Base-by-base conservation (phyloP, 2,113 vertebrate species). In the Microcebus griseorufus region DNA sequence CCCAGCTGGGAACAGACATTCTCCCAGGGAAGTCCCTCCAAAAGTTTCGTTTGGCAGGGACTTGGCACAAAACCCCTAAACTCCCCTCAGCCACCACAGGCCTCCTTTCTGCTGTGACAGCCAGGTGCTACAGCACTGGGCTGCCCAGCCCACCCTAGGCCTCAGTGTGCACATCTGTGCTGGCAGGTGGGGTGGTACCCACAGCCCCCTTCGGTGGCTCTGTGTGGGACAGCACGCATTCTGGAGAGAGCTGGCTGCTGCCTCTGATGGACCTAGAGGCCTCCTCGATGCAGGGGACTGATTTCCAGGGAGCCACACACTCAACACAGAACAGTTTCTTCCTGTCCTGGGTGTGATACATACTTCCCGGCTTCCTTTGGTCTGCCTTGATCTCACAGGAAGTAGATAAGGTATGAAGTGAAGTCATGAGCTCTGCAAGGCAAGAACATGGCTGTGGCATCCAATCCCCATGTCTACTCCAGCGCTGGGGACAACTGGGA, bases 331-430 rank as follows among this genome's bases (percentile, higher is more conserved):
- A 80, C 53, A n/a, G 2, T 48, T 76, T 81, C 70, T 85, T 85
- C 69, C 55, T 78, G 67, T 39, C 86, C 23, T 48, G 20, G 82
- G 39, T 69, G 60, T 96, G 86, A 88, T 42, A 32, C 65, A 45
- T 87, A 48, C 23, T 88, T 76, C 78, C 96, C 62, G 42, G 80
- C 88, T 70, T 96, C 90, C 87, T 96, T 86, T 51, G 32, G n/a
- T 79, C 83, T 86, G 55, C 90, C 75, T 70, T 34, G 45, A n/a
- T 76, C 75, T 93, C 67, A 76, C 92, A 96, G 95, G 92, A 96
- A 95, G 73, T 92, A 64, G 95, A 76, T 93, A 65, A 76, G n/a
- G 60, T 96, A 60, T 48, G 60, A 79, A 87, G 67, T 84, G 32
- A 95, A 70, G 42, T 85, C 82, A 88, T 34, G 27, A 70, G 58